These are phyloP conservation scores for Syngnathus scovelli DNA, from an alignment of 2,113 vertebrate species.

Conservation along the genomic window DNA sequence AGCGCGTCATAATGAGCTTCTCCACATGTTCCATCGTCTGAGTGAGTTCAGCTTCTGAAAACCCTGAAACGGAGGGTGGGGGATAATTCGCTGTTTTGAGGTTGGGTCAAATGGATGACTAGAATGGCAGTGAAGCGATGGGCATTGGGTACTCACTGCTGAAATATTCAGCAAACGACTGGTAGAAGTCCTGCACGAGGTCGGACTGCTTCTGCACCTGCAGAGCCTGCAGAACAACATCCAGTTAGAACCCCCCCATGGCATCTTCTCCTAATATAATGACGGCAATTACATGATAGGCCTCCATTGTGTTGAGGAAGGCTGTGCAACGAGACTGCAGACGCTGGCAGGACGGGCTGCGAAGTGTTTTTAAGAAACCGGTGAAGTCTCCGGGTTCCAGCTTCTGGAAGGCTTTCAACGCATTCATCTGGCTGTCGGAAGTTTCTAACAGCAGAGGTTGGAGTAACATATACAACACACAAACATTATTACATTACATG, in stretches of 20 bases:
- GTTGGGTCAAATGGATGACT: background rate
- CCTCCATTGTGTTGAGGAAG: slow-evolving; percentile 75
- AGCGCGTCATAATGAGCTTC: slow-evolving; percentile 76
- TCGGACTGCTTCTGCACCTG: slow-evolving; percentile 72
- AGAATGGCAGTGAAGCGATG: background rate
- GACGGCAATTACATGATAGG: slow-evolving; percentile 63
- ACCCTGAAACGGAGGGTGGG: slow-evolving; percentile 46
- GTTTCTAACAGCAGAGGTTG: slow-evolving; percentile 39
- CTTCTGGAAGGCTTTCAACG: slow-evolving; percentile 59
- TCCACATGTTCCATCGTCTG: slow-evolving; percentile 75
- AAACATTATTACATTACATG: no score
- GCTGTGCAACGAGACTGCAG: slow-evolving; percentile 69
- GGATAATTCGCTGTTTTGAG: background rate
- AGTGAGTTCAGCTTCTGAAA: slow-evolving; percentile 62
- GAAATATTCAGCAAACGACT: slow-evolving; percentile 66
- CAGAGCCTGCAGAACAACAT: slow-evolving; percentile 52
- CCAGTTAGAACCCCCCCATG: background rate
- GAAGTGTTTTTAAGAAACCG: slow-evolving; percentile 72
- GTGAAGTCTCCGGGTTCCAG: slow-evolving; percentile 72
- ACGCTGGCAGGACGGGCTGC: slow-evolving; percentile 65
- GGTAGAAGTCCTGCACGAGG: slow-evolving; percentile 75
- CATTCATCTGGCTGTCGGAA: slow-evolving; percentile 40
- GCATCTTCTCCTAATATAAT: background rate
- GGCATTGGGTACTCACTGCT: slow-evolving; percentile 62
- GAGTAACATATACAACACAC: background rate